A percentile compares a stretch with the other conserved stretches of the same genome.
Evolutionary conservation across 2,113 vertebrate species (phyloP).

Genomic region (Felis catus): F.catus_Fca126_mat1.0 CM031416.1:1250001-1250500

Average conservation of each 20-base stretch:
- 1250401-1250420: constrained; percentile 50
- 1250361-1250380: background rate
- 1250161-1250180: background rate
- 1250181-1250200: background rate
- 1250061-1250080: too few relatives aligned
- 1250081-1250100: too few relatives aligned
- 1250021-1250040: too few relatives aligned
- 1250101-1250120: too few relatives aligned
- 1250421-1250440: constrained; percentile 60
- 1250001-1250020: too few relatives aligned
- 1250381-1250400: constrained; percentile 48
- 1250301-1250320: too few relatives aligned
- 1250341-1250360: constrained; percentile 35
- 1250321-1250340: constrained; percentile 40
- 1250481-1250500: too few relatives aligned
- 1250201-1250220: background rate
- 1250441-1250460: constrained; percentile 29
- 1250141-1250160: too few relatives aligned
- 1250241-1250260: background rate
- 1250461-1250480: constrained; percentile 51
- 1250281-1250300: background rate
- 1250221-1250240: background rate
- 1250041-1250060: too few relatives aligned
- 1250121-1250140: too few relatives aligned
- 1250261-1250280: background rate